These are phyloP conservation scores for Brachionus calyciflorus DNA, from an alignment of 1,140 invertebrate species.

Conservation along the genomic window DNA sequence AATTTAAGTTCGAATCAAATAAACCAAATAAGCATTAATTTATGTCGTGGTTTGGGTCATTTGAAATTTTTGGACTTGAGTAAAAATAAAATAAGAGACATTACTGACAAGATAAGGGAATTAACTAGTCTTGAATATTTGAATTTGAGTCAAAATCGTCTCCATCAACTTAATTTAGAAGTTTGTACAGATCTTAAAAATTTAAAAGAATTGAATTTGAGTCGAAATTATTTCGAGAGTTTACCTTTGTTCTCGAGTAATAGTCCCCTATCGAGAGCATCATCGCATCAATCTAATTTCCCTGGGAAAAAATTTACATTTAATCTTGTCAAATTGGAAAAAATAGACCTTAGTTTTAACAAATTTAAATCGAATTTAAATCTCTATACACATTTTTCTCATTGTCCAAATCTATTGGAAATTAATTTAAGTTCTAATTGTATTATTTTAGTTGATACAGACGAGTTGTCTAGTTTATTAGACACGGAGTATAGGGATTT, in stretches of 20 bases:
- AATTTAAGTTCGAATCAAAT: not conserved
- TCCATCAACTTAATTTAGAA: not conserved
- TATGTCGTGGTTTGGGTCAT: conserved; percentile 5
- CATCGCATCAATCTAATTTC: not conserved
- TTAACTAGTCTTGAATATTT: conserved; percentile 16
- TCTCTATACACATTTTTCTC: not conserved
- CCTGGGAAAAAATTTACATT: conserved; percentile 20
- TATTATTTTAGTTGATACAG: not conserved
- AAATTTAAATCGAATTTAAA: not conserved
- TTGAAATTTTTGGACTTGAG: not conserved
- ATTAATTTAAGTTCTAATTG: conserved; percentile 9
- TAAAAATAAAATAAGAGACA: not conserved
- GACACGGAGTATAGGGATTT: not conserved
- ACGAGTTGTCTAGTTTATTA: not conserved
- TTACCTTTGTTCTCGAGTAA: not conserved
- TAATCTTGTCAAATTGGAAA: conserved; percentile 1
- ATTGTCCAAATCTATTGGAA: not conserved
- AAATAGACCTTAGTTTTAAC: not conserved
- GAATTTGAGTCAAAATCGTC: not conserved
- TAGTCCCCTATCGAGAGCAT: not conserved
- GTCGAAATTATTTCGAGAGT: not conserved
- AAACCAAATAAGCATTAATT: not conserved
- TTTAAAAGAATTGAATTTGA: not conserved
- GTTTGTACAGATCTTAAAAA: conserved; percentile 4
- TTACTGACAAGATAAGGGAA: conserved; percentile 35